These are phyloP conservation scores for Ptychadena robeensis DNA, from an alignment of 2,797 vertebrate species.

Conservation along the genomic window DNA sequence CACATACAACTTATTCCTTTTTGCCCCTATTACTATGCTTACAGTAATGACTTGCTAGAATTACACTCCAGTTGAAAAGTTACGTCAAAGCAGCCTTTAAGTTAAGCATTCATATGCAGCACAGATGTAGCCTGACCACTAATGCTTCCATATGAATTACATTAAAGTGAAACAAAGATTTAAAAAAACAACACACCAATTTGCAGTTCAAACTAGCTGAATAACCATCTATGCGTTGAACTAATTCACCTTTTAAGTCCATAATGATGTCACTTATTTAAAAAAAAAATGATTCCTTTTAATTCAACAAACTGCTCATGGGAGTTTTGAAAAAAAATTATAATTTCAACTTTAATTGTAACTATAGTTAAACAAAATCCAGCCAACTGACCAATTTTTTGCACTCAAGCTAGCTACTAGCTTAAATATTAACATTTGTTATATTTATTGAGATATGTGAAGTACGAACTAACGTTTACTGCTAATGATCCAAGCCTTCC, in stretches of 20 bases:
- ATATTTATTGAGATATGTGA: neutral
- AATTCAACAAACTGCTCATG: neutral
- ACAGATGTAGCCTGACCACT: slow-evolving; percentile 38
- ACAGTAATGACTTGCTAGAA: slow-evolving; percentile 45
- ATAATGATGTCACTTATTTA: neutral
- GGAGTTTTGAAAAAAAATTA: neutral
- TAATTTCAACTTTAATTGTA: too few species aligned
- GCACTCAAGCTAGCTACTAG: neutral
- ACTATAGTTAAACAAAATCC: neutral
- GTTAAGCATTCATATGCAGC: slow-evolving; percentile 47
- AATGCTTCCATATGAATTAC: slow-evolving; percentile 47
- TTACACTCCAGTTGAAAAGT: slow-evolving; percentile 16
- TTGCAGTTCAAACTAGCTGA: slow-evolving; percentile 9
- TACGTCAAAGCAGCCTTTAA: slow-evolving; percentile 18
- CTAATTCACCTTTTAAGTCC: neutral
- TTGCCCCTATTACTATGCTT: slow-evolving; percentile 25
- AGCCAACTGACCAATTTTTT: neutral
- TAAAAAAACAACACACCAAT: slow-evolving; percentile 19
- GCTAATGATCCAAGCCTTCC: neutral
- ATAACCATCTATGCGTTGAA: neutral
- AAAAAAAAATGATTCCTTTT: neutral
- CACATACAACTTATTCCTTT: slow-evolving; percentile 3
- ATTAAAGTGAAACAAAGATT: slow-evolving; percentile 31
- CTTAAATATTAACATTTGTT: neutral
- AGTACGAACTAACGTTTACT: neutral